phyloP scores from a whole-genome alignment of 2,888 invertebrate species.

The Philaethria dido region DNA sequence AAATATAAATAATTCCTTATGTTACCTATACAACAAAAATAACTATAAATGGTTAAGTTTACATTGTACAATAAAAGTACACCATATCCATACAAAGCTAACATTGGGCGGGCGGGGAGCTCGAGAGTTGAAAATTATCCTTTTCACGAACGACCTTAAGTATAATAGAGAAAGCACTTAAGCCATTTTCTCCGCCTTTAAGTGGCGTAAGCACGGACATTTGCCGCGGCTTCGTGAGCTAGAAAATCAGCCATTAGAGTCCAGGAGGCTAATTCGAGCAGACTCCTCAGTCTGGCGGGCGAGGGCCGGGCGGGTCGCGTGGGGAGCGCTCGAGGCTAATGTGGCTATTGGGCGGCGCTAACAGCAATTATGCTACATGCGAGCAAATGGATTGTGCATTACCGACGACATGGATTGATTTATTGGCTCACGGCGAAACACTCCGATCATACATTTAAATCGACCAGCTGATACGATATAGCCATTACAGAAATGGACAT shows the following conservation, averaged over 20 bases:
- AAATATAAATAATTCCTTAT: no score
- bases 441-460: slow-evolving; percentile 58
- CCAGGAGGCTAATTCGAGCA: slow-evolving; percentile 66
- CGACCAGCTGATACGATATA: slow-evolving; percentile 64
- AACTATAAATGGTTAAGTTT: slow-evolving; percentile 1
- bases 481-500: slow-evolving; percentile 65
- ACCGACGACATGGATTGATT: slow-evolving; percentile 80
- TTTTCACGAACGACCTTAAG: slow-evolving; percentile 83
- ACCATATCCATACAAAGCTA: slow-evolving; percentile 59
- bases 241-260: slow-evolving; percentile 81
- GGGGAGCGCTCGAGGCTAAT: slow-evolving; percentile 70
- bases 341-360: slow-evolving; percentile 80
- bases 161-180: slow-evolving; percentile 84
- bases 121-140: slow-evolving; percentile 83
- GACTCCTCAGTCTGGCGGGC: slow-evolving; percentile 55
- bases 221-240: slow-evolving; percentile 80
- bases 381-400: slow-evolving; percentile 81
- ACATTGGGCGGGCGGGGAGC: slow-evolving; percentile 63
- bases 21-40: not conserved
- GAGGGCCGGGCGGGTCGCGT: slow-evolving; percentile 60
- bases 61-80: slow-evolving; percentile 2
- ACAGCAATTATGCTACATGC: slow-evolving; percentile 79
- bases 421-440: slow-evolving; percentile 61
- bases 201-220: slow-evolving; percentile 82
- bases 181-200: slow-evolving; percentile 84